phyloP scores from a whole-genome alignment of 2,888 invertebrate genomes.

The Carabus problematicus region DNA sequence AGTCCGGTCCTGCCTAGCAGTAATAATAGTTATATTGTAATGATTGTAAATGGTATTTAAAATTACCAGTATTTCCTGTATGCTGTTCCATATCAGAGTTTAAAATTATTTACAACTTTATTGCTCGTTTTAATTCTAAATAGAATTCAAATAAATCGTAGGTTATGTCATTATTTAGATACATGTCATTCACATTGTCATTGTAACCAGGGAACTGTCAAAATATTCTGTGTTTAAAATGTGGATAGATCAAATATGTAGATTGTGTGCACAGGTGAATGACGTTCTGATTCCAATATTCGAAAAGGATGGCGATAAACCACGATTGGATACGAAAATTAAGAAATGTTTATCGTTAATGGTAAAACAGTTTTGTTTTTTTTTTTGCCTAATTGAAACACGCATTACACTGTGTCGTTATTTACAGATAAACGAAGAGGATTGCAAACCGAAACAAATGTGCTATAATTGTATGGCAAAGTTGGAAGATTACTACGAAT shows the following conservation, averaged over 20 bases:
- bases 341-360: slow-evolving; percentile 55
- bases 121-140: too few species aligned
- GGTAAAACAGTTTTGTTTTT: slow-evolving; percentile 47
- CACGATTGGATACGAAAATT: slow-evolving; percentile 55
- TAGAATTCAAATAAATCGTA: too few species aligned
- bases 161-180: slow-evolving; percentile 5
- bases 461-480: slow-evolving; percentile 56
- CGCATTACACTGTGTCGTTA: slow-evolving; percentile 25
- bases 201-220: too few species aligned
- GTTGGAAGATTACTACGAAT: slow-evolving; percentile 55
- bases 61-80: too few species aligned
- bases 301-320: slow-evolving; percentile 49
- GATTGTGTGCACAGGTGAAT: slow-evolving; percentile 55
- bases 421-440: slow-evolving; percentile 54
- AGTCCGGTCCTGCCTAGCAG: too few species aligned
- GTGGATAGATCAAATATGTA: slow-evolving; percentile 54
- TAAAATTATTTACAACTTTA: too few species aligned
- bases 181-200: too few species aligned
- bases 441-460: slow-evolving; percentile 57
- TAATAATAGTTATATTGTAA: too few species aligned
- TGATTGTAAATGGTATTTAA: too few species aligned
- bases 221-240: slow-evolving; percentile 16
- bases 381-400: slow-evolving; percentile 4
- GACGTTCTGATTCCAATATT: slow-evolving; percentile 54
- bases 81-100: too few species aligned